Evolutionary conservation across 2,113 vertebrate genomes (phyloP), one percentile per base, ranked within the genome.

Genomic region (Pseudopodoces humilis): DNA sequence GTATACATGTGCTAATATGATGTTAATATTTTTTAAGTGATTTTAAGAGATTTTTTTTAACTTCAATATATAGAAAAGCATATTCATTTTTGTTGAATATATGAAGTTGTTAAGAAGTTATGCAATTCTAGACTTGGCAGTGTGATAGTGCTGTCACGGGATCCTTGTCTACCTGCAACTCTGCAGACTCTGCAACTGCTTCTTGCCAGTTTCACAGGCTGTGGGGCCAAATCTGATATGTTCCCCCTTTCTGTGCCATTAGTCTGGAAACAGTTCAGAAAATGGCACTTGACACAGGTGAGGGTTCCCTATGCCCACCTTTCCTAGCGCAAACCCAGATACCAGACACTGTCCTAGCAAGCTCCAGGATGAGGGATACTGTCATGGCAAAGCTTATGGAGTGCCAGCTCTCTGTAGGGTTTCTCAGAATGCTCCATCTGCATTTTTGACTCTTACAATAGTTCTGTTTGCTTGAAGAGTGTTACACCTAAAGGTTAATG

Each of bases 71-170:
- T 46, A 21, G 33, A 56, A 82, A 84, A 81, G 27, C 7, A 2
- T 63, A 12, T 35, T 76, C 0, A 10, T 88, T 76, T 59, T 86
- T 46, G 67, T 15, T 33, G 33, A 71, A 28, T 50, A 22, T 55
- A 4, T 33, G 44, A 88, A 60, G 37, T 43, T 46, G 35, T 58
- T 58, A 72, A 50, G 15, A 44, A 37, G 27, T 77, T 39, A 15
- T 0, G 2, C 14, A 39, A 0, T 50, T 88, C n/a, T 30, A 49
- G 23, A 41, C 41, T 60, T 83, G 58, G 50, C 49, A 52, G 33
- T 47, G 27, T 81, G 62, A 8, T 92, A 33, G 35, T 60, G 22
- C 23, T 76, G 75, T 24, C 28, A 77, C 44, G 80, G 64, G 30
- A 37, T 74, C 67, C 41, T 65, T 65, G 46, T 64, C 16, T 86